Conservation (phyloP, 2,113 vertebrate genomes). For the Apistogramma diplotaenia region DNA sequence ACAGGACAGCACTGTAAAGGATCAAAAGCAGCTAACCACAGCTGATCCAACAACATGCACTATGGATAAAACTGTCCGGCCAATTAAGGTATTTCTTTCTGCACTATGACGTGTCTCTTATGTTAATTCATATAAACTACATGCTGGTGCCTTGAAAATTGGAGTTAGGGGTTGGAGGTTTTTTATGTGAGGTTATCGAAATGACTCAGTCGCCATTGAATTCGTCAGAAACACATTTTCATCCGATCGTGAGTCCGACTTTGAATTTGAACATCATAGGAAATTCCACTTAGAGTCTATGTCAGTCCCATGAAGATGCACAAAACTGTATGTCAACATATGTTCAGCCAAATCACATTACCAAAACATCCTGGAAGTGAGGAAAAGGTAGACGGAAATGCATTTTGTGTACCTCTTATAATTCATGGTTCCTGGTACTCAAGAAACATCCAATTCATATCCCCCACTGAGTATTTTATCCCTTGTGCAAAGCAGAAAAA, state of each 20-base stretch:
- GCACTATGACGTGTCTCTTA: background rate
- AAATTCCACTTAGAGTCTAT: background rate
- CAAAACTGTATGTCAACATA: slow-evolving; percentile 10
- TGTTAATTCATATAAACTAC: background rate
- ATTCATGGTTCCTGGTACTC: slow-evolving; percentile 54
- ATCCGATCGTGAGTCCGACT: background rate
- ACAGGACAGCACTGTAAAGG: too few relatives aligned
- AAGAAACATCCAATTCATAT: slow-evolving; percentile 54
- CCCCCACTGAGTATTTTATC: slow-evolving; percentile 58
- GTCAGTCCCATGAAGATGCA: background rate
- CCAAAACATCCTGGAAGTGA: slow-evolving; percentile 2
- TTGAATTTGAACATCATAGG: background rate
- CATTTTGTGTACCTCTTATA: slow-evolving; percentile 53
- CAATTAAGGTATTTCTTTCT: background rate
- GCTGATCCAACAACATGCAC: too few relatives aligned
- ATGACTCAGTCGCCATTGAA: background rate
- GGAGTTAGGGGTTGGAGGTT: background rate
- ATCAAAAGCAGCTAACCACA: too few relatives aligned
- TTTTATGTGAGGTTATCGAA: background rate
- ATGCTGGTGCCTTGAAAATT: background rate
- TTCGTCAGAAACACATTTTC: slow-evolving; percentile 4
- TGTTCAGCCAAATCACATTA: slow-evolving; percentile 18
- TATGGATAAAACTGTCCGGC: too few relatives aligned
- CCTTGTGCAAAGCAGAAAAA: slow-evolving; percentile 64
- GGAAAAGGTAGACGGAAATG: slow-evolving; percentile 10